Evolutionary conservation across 2,113 vertebrate genomes (phyloP), one percentile per base, ranked within the genome.

Genomic region (Muscicapa adusta): DNA sequence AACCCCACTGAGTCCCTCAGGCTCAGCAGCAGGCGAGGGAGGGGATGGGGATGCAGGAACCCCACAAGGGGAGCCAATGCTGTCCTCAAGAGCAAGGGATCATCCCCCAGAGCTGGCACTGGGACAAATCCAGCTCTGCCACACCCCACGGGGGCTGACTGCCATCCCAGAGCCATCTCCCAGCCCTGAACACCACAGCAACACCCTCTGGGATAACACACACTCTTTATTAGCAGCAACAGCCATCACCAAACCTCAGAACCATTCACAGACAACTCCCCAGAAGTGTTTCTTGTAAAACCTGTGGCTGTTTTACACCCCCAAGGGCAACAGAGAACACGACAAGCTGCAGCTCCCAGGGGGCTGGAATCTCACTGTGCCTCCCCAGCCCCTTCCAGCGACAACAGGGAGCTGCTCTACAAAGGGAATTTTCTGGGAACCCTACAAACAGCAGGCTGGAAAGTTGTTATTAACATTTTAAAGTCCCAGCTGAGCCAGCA

Each of bases 351-450:
- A 53, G 58, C 67, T 47, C 26, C 43, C 60, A 36, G 2, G 3
- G 29, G 61, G 22, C 0, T 18, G 22, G 19, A 56, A 73, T 9
- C 56, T 8, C 15, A 99, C 90, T 99, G 99, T 14, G 99, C 99
- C 0, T 99, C 99, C 0, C 99, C 99, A n/a, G 97, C 98, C 2
- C 98, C 99, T 23, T 97, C 95, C 54, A 98, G 98, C 40, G 98
- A 99, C 92, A 97, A 99, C 97, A 98, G 96, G 15, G 96, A 97
- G 3, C 98, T 99, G 14, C 99, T 99, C 89, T 98, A 99, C 73
- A 98, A 81, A 79, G 99, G 99, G 88, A 99, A 99, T 84, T 98
- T 98, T 43, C 43, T 97, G 84, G 99, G 99, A 42, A 99, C 43
- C 43, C 43, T 19, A 45, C 43, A 45, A 45, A 10, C 43, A 45